Evolutionary conservation across 2,113 vertebrate genomes (phyloP).

Genomic region (Sylvia atricapilla): DNA sequence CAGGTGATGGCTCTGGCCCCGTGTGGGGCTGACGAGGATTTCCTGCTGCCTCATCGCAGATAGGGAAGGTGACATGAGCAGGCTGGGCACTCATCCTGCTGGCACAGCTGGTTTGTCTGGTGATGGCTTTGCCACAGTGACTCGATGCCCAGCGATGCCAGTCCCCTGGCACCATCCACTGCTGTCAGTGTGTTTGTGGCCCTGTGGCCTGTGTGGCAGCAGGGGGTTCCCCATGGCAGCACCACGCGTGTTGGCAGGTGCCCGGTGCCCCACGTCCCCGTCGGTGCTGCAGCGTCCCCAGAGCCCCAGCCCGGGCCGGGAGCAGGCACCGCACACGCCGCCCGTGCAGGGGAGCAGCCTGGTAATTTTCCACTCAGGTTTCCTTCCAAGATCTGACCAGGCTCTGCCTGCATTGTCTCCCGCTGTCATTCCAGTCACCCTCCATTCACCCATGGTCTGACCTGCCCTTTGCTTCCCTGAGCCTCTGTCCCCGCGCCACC

Average conservation of each 20-base stretch:
- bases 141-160: neutral
- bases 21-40: neutral
- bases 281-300: neutral
- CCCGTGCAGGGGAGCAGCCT: neutral
- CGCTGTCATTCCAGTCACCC: neutral
- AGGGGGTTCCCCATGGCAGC: neutral
- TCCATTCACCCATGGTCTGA: neutral
- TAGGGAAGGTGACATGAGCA: neutral
- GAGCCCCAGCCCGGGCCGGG: neutral
- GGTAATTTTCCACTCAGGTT: constrained; percentile 62
- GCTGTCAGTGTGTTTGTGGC: neutral
- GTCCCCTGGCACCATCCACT: neutral
- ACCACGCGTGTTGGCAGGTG: accelerated
- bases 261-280: accelerated
- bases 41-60: neutral
- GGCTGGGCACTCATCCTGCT: neutral
- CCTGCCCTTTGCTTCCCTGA: neutral
- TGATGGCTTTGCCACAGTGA: neutral
- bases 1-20: neutral
- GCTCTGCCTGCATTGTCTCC: neutral
- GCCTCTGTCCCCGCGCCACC: accelerated
- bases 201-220: neutral
- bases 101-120: neutral
- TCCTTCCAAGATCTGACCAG: constrained; percentile 19
- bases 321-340: neutral